Evolutionary conservation across 2,797 vertebrate genomes (phyloP).

Genomic region (Simalia tracyae): DNA sequence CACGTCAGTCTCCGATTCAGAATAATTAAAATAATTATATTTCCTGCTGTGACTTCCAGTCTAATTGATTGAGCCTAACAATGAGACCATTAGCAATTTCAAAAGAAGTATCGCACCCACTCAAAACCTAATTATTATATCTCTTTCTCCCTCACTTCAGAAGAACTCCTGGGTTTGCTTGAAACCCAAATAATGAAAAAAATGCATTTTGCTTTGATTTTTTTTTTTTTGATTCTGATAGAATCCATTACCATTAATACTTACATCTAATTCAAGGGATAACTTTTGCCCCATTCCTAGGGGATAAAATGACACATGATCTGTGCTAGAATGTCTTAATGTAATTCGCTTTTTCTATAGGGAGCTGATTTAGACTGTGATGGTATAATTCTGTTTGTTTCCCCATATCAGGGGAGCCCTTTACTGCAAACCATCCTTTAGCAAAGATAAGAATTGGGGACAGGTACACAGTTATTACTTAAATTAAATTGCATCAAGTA

Average conservation of each 20-base stretch:
- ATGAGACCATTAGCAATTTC: not conserved
- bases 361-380: not conserved
- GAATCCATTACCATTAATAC: not conserved
- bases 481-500: not conserved
- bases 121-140: not conserved
- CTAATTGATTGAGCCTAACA: not conserved
- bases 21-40: conserved; percentile 38
- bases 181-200: not conserved
- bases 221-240: too few relatives aligned
- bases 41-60: not conserved
- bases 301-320: not conserved
- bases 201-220: not conserved
- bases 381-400: not conserved
- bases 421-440: not conserved
- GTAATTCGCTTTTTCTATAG: not conserved
- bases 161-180: not conserved
- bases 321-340: not conserved
- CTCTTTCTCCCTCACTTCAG: not conserved
- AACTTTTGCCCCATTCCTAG: not conserved
- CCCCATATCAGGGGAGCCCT: not conserved
- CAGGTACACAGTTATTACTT: not conserved
- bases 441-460: not conserved
- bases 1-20: conserved; percentile 6
- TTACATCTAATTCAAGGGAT: not conserved
- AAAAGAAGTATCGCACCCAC: not conserved